phyloP scores from a whole-genome alignment of 2,113 vertebrate species.

The Lichenostomus cassidix region DNA sequence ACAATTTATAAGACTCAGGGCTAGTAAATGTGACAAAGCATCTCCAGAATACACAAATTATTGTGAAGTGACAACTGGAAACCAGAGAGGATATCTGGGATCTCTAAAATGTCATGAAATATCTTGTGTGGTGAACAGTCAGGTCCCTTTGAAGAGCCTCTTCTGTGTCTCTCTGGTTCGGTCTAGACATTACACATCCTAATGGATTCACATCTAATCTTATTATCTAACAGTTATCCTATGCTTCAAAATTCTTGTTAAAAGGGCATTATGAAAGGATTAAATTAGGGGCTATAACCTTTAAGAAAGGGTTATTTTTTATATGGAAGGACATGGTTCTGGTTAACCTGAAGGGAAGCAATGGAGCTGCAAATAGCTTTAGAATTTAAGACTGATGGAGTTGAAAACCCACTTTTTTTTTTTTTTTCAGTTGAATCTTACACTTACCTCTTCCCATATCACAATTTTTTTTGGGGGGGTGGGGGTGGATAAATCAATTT shows the following conservation, averaged over 20 bases:
- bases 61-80: background rate
- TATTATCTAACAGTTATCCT: background rate
- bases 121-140: background rate
- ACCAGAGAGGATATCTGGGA: background rate
- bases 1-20: background rate
- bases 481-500: background rate
- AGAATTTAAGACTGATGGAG: background rate
- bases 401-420: background rate
- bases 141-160: background rate
- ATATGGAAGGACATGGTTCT: background rate
- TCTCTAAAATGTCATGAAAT: background rate
- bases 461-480: background rate
- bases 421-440: background rate
- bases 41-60: background rate
- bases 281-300: background rate
- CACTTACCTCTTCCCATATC: background rate
- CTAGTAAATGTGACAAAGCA: background rate
- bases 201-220: background rate
- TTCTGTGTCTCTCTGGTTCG: background rate
- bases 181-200: slow-evolving; percentile 15
- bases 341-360: background rate
- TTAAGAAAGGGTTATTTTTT: slow-evolving; percentile 3
- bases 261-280: slow-evolving; percentile 28
- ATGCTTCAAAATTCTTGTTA: background rate
- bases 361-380: background rate